Conservation (phyloP, 2,888 invertebrate species). For the Tetrapedia diversipes region DNA sequence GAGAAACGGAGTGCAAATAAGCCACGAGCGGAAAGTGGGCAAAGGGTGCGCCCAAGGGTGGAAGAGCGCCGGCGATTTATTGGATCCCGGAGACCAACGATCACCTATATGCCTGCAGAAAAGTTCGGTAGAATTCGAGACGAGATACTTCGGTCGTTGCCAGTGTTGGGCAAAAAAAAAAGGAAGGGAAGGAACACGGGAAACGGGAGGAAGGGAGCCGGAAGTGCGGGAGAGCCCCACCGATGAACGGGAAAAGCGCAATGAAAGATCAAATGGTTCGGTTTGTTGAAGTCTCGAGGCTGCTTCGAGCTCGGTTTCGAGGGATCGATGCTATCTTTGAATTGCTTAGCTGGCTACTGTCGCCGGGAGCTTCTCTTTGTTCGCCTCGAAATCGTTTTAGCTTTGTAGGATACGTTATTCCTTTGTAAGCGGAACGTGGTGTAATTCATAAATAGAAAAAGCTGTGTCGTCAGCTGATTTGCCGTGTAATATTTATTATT, state of each 20-base stretch:
- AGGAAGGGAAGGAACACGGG: neutral
- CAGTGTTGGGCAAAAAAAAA: slow-evolving; percentile 23
- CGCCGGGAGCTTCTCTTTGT: neutral
- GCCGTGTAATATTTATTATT: too few relatives aligned
- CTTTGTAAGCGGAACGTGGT: too few relatives aligned
- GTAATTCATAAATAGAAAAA: too few relatives aligned
- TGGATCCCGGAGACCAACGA: slow-evolving; percentile 59
- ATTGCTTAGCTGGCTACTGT: neutral
- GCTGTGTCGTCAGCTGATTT: too few relatives aligned
- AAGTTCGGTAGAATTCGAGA: slow-evolving; percentile 50
- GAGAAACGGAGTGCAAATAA: slow-evolving; percentile 21
- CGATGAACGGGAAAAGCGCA: slow-evolving; percentile 28
- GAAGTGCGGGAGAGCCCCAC: slow-evolving; percentile 14
- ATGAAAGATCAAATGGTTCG: slow-evolving; percentile 26
- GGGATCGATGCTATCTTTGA: slow-evolving; percentile 15
- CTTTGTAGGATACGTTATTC: neutral
- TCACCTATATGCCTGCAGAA: slow-evolving; percentile 42
- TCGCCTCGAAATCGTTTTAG: neutral
- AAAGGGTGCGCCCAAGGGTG: slow-evolving; percentile 35
- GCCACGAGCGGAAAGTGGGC: slow-evolving; percentile 33
- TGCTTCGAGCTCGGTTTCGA: slow-evolving; percentile 8
- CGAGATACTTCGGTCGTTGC: slow-evolving; percentile 44
- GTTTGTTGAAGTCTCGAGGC: slow-evolving; percentile 18
- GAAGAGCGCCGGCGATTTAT: slow-evolving; percentile 60
- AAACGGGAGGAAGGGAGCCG: neutral